A percentile compares a stretch with the other conserved stretches of the same genome.
Evolutionary conservation across 2,797 vertebrate genomes (phyloP).

Genomic region (Limosa lapponica): DNA sequence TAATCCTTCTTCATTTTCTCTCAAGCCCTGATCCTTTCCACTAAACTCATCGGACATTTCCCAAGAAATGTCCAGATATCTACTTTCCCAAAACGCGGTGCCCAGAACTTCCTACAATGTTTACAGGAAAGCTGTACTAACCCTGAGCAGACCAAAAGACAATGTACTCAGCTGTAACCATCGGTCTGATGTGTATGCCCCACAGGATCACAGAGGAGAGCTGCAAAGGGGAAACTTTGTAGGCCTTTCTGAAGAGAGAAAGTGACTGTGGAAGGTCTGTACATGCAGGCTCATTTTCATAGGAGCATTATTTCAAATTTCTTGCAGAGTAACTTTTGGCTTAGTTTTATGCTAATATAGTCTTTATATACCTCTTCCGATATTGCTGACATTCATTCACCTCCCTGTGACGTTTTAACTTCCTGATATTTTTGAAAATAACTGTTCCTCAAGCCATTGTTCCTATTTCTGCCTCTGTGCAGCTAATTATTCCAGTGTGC

Average conservation of each 20-base stretch:
- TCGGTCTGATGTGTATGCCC: fast-evolving
- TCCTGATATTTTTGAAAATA: not conserved
- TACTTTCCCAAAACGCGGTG: not conserved
- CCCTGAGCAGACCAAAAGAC: not conserved
- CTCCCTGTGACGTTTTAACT: not conserved
- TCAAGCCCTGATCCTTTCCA: not conserved
- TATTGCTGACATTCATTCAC: not conserved
- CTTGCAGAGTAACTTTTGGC: not conserved
- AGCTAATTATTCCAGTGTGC: not conserved
- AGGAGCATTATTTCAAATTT: not conserved
- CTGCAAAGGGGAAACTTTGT: not conserved
- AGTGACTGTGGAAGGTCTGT: not conserved
- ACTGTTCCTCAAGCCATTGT: not conserved
- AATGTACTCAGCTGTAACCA: not conserved
- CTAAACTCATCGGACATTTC: not conserved
- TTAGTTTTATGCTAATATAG: not conserved
- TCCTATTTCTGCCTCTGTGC: fast-evolving
- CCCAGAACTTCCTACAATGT: not conserved
- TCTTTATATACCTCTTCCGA: not conserved
- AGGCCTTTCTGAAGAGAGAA: not conserved
- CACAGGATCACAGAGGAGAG: not conserved
- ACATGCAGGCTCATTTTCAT: fast-evolving
- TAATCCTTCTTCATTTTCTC: not conserved
- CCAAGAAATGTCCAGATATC: not conserved
- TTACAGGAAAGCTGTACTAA: not conserved